phyloP scores from a whole-genome alignment of 35 echinoderm and acorn worm genomes.

The Chiridota heheva region DNA sequence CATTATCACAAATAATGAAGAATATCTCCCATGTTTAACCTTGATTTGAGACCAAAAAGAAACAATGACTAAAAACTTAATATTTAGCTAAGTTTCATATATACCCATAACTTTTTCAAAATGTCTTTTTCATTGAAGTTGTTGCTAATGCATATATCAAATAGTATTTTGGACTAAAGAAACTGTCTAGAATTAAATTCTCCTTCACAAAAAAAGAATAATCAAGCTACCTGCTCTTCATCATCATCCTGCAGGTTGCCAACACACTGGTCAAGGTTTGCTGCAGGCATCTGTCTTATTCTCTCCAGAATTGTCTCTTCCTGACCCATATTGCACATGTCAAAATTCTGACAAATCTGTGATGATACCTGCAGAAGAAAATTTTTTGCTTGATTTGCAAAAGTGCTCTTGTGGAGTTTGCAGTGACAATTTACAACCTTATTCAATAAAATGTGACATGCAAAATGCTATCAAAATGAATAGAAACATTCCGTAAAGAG shows the following conservation, averaged over 20 bases:
- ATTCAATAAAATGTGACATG: background rate
- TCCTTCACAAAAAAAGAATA: too few relatives aligned
- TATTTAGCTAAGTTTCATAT: too few relatives aligned
- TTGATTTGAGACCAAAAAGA: too few relatives aligned
- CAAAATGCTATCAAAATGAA: background rate
- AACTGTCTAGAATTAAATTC: too few relatives aligned
- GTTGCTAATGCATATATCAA: too few relatives aligned
- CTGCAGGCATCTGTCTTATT: constrained; percentile 44
- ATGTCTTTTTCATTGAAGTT: too few relatives aligned
- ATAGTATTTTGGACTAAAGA: too few relatives aligned
- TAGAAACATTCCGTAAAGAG: background rate
- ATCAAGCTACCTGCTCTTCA: constrained; percentile 18
- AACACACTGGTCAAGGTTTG: constrained; percentile 37
- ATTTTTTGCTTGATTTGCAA: background rate
- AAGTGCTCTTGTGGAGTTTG: background rate
- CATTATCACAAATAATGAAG: too few relatives aligned
- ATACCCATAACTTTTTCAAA: too few relatives aligned
- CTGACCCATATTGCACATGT: constrained; percentile 49
- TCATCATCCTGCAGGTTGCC: constrained; percentile 34
- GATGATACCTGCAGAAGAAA: constrained; percentile 28
- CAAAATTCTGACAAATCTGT: constrained; percentile 73
- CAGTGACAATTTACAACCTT: background rate
- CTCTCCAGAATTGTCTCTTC: constrained; percentile 50
- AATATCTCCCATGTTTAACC: too few relatives aligned
- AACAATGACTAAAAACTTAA: too few relatives aligned